Conservation (phyloP, 2,113 vertebrate species). For the zebrafish (Danio rerio) region DNA sequence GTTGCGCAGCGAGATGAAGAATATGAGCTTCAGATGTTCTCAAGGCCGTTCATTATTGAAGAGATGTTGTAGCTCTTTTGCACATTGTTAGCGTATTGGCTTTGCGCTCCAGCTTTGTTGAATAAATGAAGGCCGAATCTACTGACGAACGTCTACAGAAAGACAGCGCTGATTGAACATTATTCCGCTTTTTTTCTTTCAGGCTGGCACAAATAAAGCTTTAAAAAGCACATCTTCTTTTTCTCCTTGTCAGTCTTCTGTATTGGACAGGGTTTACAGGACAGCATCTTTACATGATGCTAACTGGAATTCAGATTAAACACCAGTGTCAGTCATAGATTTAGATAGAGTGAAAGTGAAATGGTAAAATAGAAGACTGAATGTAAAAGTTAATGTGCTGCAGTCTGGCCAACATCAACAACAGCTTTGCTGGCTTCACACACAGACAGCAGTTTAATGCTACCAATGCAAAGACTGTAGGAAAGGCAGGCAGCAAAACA, state of each 20-base stretch:
- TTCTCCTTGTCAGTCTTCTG: constrained; percentile 7
- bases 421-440: not conserved
- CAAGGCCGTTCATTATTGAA: constrained; percentile 25
- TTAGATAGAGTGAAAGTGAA: constrained; percentile 43
- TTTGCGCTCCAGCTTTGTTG: constrained; percentile 42
- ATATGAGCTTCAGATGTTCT: constrained; percentile 18
- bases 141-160: constrained; percentile 2
- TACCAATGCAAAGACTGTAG: not conserved
- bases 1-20: constrained; percentile 14
- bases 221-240: constrained; percentile 6
- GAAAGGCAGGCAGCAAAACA: not conserved
- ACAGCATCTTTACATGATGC: not conserved
- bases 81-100: constrained; percentile 31
- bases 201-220: constrained; percentile 20
- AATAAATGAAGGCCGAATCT: constrained; percentile 52
- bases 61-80: constrained; percentile 37
- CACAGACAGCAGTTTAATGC: not conserved
- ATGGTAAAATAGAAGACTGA: constrained; percentile 18
- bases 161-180: constrained; percentile 20
- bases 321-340: constrained; percentile 35
- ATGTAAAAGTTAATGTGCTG: not conserved
- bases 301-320: constrained; percentile 40
- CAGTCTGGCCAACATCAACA: not conserved
- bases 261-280: not conserved
- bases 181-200: constrained; percentile 10